Evolutionary conservation across 2,797 vertebrate species (phyloP).

Genomic region (Falco concolor): DNA sequence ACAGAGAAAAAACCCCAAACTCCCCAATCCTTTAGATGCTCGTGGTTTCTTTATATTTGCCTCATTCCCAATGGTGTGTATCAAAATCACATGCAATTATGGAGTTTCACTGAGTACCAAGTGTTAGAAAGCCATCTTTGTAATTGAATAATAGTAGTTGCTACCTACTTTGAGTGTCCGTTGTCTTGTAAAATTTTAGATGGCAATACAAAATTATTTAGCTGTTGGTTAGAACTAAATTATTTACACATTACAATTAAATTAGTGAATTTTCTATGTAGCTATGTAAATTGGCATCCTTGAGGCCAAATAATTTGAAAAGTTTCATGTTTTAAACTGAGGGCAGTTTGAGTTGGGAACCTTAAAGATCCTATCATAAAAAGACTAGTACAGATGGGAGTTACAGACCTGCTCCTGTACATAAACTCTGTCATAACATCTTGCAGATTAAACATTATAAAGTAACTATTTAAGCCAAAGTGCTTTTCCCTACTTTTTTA

Average conservation of each 20-base stretch:
- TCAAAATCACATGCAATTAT: background rate
- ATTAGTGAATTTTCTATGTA: background rate
- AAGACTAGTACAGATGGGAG: background rate
- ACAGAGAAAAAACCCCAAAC: rapidly evolving
- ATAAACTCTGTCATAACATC: background rate
- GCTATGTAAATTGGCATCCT: background rate
- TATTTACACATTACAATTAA: background rate
- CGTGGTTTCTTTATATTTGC: background rate
- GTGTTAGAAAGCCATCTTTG: background rate
- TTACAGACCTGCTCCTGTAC: background rate
- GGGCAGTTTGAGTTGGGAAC: background rate
- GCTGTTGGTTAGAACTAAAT: background rate
- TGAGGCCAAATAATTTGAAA: background rate
- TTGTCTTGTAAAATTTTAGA: background rate
- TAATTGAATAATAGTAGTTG: background rate
- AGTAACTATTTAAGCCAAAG: background rate
- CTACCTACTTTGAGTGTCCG: rapidly evolving
- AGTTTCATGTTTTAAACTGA: background rate
- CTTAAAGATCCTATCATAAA: background rate
- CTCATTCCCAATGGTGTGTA: background rate
- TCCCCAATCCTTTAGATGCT: background rate
- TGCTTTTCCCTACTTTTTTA: background rate
- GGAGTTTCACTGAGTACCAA: background rate
- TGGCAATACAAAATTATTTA: background rate
- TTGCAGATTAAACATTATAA: background rate